Percentiles rank a stretch among this genome's conserved stretches.
phyloP scores from a whole-genome alignment of 2,113 vertebrate genomes.

The Nibea coibor region DNA sequence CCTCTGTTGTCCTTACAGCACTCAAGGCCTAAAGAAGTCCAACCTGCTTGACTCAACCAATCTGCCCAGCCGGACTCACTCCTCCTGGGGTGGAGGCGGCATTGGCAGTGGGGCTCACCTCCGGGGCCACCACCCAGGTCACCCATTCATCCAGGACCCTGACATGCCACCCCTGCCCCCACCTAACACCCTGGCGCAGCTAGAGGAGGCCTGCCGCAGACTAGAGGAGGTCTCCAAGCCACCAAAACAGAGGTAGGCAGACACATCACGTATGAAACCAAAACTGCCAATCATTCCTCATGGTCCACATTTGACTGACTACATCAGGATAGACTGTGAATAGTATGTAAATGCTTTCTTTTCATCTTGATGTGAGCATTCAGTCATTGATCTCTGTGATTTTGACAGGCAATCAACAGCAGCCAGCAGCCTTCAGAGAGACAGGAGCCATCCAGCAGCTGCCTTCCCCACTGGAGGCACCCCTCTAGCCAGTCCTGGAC shows the following conservation, averaged over 20 bases:
- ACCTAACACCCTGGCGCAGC: constrained; percentile 94
- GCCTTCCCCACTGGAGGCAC: constrained; percentile 77
- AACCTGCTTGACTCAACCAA: constrained; percentile 85
- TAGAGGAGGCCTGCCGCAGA: constrained; percentile 95
- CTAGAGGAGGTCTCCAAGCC: constrained; percentile 94
- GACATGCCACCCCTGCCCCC: constrained; percentile 89
- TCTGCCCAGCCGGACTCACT: constrained; percentile 59
- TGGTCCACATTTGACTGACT: neutral
- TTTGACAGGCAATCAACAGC: constrained; percentile 87
- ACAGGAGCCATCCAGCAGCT: constrained; percentile 85
- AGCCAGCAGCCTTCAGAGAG: constrained; percentile 90
- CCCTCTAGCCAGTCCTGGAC: constrained; percentile 79
- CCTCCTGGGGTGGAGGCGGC: constrained; percentile 85
- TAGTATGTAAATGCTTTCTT: neutral
- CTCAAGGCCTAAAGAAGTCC: constrained; percentile 89
- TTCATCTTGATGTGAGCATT: neutral
- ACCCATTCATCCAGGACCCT: constrained; percentile 90
- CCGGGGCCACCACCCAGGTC: constrained; percentile 84
- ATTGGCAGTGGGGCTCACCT: constrained; percentile 78
- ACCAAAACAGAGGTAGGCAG: constrained; percentile 87
- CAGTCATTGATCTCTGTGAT: constrained; percentile 16
- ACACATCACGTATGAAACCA: neutral
- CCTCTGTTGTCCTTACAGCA: constrained; percentile 61
- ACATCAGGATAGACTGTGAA: neutral
- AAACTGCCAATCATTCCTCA: neutral